phyloP scores from a whole-genome alignment of 2,888 invertebrate species.

The Caradrina kadenii region DNA sequence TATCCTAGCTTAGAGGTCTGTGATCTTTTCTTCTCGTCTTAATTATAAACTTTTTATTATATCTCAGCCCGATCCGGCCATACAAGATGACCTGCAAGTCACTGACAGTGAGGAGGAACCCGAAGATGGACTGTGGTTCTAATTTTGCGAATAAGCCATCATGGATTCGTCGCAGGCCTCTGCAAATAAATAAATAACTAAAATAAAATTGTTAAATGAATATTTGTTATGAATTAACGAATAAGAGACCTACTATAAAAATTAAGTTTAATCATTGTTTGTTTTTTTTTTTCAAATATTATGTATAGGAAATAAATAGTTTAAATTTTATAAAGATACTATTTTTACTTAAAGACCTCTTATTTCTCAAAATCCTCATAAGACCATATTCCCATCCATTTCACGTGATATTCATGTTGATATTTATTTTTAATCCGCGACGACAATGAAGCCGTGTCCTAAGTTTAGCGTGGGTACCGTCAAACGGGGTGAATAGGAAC shows the following conservation, averaged over 20 bases:
- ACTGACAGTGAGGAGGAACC: constrained; percentile 89
- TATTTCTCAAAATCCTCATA: neutral
- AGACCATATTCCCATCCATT: no score
- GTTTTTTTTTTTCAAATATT: constrained; percentile 15
- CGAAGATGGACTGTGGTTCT: constrained; percentile 89
- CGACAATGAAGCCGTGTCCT: no score
- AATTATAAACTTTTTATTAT: constrained; percentile 13
- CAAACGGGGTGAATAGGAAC: no score
- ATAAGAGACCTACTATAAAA: constrained; percentile 13
- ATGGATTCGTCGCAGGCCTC: neutral
- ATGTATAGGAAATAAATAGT: constrained; percentile 37
- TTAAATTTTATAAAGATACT: constrained; percentile 3
- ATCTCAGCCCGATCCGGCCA: constrained; percentile 86
- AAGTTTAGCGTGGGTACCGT: no score
- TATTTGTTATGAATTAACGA: constrained; percentile 14
- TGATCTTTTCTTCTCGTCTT: neutral
- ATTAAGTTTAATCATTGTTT: constrained; percentile 24
- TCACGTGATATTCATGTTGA: no score
- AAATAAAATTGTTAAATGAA: neutral
- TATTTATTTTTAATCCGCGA: no score
- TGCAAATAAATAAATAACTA: neutral
- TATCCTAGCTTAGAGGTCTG: neutral
- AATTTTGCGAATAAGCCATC: constrained; percentile 40
- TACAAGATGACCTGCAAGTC: constrained; percentile 89
- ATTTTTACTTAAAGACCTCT: neutral